Base-by-base conservation (phyloP, 1,140 invertebrate genomes). In the Drosophila melanica region DNA sequence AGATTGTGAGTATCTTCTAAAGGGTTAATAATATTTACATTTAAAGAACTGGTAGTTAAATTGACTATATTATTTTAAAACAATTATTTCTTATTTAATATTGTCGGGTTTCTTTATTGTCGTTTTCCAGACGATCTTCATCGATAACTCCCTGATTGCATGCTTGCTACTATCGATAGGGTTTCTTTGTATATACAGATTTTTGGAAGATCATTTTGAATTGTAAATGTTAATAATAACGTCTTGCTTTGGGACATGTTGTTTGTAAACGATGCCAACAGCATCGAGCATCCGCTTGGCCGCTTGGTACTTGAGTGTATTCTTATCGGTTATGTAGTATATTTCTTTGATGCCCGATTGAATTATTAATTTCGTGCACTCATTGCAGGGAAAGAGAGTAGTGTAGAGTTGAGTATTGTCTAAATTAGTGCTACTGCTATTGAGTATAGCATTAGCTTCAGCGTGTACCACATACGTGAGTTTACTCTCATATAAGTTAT, bases 351-450 rank as follows among this genome's bases (percentile, higher is more conserved):
- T 98, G 4, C 97, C 96, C 20, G 20, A 1, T 90, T 99, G 98
- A 87, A 99, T 98, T n/a, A 99, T 98, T 3, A 98, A 92, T 93
- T 99, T 99, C 0, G 98, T 97, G 94, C 98, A 99, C 92, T 99
- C 97, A 90, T 99, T 99, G 90, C 98, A 99, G 0, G 98, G 98
- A 92, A 99, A 99, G 7, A 98, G 91, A 0, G 94, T 95, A 0
- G 97, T 96, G 92, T 98, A 99, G 1, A 99, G 94, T 1, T 93
- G 95, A 84, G 97, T 98, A 70, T 95, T 94, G 79, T 95, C 95
- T 0, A 98, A 92, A 93, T 96, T 94, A 0, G 94, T 92, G 3
- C 94, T 93, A 90, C 98, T 99, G 92, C 96, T 98, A 90, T 99
- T 99, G 1, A 99, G 78, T 67, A 99, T 97, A 10, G 98, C 98